A percentile compares a stretch with the other conserved stretches of the same genome.
phyloP scores from a whole-genome alignment of 1,140 invertebrate genomes.

The Calephelis virginiensis region DNA sequence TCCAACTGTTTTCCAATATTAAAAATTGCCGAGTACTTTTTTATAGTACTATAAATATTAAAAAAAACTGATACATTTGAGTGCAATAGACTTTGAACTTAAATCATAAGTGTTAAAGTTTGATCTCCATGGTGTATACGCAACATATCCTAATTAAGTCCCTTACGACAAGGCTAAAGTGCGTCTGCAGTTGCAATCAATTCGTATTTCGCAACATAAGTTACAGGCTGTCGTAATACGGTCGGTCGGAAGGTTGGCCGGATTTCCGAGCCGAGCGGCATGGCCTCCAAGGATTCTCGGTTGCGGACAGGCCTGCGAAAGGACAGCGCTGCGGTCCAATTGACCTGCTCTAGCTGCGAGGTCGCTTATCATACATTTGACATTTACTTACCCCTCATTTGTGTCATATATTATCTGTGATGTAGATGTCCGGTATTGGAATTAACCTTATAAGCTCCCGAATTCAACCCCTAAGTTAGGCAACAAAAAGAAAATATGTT shows the following conservation, averaged over 20 bases:
- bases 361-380: slow-evolving; percentile 21
- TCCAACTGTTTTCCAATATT: no score
- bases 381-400: slow-evolving; percentile 1
- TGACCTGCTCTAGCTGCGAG: slow-evolving; percentile 29
- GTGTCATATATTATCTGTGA: not conserved
- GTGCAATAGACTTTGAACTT: no score
- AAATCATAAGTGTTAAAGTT: slow-evolving; percentile 40
- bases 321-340: slow-evolving; percentile 49
- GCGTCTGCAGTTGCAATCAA: slow-evolving; percentile 76
- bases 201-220: slow-evolving; percentile 76
- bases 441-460: no score
- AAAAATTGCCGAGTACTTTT: no score
- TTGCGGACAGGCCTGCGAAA: slow-evolving; percentile 63
- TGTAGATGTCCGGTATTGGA: no score
- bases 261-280: slow-evolving; percentile 73
- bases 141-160: slow-evolving; percentile 77
- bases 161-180: slow-evolving; percentile 72
- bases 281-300: slow-evolving; percentile 74
- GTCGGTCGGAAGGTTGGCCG: slow-evolving; percentile 74
- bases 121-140: slow-evolving; percentile 39
- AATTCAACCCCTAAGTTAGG: no score
- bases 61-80: no score
- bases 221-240: slow-evolving; percentile 72
- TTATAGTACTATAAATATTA: no score
- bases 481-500: no score